Evolutionary conservation across 1,140 invertebrate genomes (phyloP).

Genomic region (Pinna nobilis): DNA sequence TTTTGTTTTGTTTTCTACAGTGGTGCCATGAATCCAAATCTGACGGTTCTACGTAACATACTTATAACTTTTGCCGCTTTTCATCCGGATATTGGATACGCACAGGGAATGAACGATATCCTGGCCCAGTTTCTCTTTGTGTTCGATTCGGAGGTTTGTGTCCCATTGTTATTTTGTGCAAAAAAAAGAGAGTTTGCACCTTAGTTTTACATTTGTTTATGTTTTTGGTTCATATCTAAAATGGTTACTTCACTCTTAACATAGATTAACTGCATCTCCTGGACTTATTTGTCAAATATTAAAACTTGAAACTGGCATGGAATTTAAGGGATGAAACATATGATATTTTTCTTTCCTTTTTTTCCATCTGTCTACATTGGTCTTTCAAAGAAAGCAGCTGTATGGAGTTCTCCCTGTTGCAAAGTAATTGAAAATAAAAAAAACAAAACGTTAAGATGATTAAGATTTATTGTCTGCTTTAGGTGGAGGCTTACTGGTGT

Average conservation of each 20-base stretch:
- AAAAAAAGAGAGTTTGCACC: too few relatives aligned
- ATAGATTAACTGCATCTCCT: too few relatives aligned
- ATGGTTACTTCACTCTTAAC: too few relatives aligned
- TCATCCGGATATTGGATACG: constrained; percentile 67
- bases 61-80: constrained; percentile 68
- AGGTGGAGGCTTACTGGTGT: constrained; percentile 73
- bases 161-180: too few relatives aligned
- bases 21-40: constrained; percentile 54
- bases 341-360: neutral
- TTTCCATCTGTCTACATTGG: neutral
- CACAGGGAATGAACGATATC: constrained; percentile 74
- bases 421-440: too few relatives aligned
- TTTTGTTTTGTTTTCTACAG: constrained; percentile 37
- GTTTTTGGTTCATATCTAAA: too few relatives aligned
- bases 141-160: constrained; percentile 67
- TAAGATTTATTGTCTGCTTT: constrained; percentile 5
- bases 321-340: too few relatives aligned
- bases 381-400: neutral
- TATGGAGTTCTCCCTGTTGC: neutral
- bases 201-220: too few relatives aligned
- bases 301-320: too few relatives aligned
- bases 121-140: constrained; percentile 68
- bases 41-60: constrained; percentile 66
- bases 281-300: too few relatives aligned
- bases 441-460: neutral